A percentile compares a stretch with the other conserved stretches of the same genome.
Evolutionary conservation across 2,888 invertebrate genomes (phyloP).

Genomic region (Ligdia adustata): DNA sequence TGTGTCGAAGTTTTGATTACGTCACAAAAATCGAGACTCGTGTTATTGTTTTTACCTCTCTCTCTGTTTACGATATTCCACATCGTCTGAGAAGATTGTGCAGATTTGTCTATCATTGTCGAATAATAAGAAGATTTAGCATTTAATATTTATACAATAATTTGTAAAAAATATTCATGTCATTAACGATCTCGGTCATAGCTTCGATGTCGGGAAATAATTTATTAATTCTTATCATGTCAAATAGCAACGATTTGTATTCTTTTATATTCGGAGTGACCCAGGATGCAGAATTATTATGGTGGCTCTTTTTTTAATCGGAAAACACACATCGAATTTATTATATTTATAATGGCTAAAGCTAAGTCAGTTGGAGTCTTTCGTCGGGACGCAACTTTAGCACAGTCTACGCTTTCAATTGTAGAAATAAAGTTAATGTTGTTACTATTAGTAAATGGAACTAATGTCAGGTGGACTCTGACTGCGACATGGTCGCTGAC

Average conservation of each 20-base stretch:
- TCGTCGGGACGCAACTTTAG: not conserved
- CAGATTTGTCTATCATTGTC: not conserved
- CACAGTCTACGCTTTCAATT: no score
- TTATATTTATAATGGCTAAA: not conserved
- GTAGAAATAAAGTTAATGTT: not conserved
- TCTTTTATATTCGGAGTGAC: no score
- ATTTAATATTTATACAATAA: not conserved
- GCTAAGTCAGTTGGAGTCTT: not conserved
- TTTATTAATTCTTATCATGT: not conserved
- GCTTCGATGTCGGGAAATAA: no score
- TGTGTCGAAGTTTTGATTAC: not conserved
- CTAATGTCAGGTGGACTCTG: no score
- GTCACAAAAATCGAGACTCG: slow-evolving; percentile 4
- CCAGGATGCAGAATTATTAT: not conserved
- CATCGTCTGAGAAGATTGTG: slow-evolving; percentile 4
- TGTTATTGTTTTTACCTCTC: slow-evolving; percentile 1
- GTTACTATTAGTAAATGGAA: no score
- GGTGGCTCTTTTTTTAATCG: not conserved
- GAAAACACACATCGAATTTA: not conserved
- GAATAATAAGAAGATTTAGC: not conserved
- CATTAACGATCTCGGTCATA: no score
- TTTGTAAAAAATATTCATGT: no score
- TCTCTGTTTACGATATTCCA: no score
- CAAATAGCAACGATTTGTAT: not conserved
- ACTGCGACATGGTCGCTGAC: no score